Evolutionary conservation across 2,113 vertebrate species (phyloP).

Genomic region (Rhizomys pruinosus): DNA sequence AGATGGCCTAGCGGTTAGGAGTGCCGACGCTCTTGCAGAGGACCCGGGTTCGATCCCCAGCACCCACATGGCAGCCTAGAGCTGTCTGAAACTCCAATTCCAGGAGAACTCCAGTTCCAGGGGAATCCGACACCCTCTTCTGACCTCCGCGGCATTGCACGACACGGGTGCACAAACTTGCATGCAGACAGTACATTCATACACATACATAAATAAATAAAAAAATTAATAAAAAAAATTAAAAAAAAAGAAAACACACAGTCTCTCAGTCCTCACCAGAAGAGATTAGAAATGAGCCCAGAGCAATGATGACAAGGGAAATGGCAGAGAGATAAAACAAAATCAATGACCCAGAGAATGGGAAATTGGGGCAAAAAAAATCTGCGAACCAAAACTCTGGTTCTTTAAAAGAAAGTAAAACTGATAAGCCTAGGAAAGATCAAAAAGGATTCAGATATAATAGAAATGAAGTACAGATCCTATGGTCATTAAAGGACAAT

Average conservation of each 20-base stretch:
- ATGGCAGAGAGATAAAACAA: not conserved
- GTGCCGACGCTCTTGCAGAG: no score
- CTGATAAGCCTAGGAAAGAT: not conserved
- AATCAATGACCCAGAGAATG: constrained; percentile 8
- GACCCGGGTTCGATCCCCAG: no score
- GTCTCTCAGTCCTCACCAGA: not conserved
- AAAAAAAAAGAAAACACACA: not conserved
- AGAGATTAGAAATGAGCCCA: not conserved
- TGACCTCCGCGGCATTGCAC: no score
- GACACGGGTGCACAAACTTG: no score
- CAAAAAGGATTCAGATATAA: not conserved
- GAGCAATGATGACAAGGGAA: not conserved
- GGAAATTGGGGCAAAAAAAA: not conserved
- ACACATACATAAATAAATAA: no score
- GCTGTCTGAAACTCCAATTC: no score
- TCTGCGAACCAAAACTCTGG: not conserved
- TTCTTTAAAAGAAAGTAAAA: constrained; percentile 1
- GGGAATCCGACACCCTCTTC: no score
- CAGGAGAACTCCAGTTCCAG: no score
- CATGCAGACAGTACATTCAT: no score
- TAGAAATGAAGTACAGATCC: not conserved
- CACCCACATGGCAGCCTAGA: no score
- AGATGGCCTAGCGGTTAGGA: no score
- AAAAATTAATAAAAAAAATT: no score
- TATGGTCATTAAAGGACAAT: constrained; percentile 8